Conservation (phyloP, 2,113 vertebrate genomes). For the Ameiurus melas region DNA sequence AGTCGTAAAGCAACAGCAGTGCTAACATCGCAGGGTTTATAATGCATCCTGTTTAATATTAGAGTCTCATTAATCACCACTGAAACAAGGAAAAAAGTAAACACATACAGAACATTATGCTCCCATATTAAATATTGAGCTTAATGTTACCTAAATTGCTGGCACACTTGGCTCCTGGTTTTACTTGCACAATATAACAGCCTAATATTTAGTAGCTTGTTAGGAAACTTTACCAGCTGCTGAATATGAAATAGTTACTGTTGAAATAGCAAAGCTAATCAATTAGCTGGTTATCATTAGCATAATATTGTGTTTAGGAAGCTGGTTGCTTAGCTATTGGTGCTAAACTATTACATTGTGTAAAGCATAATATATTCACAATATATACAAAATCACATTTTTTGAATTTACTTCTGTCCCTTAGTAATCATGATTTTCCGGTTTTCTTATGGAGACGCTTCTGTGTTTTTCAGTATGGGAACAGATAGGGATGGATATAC, state of each 20-base stretch:
- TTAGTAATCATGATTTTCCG: not conserved
- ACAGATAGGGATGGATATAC: not conserved
- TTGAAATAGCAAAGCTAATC: not conserved
- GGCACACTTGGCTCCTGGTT: not conserved
- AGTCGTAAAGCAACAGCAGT: not conserved
- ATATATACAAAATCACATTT: not conserved
- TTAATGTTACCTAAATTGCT: not conserved
- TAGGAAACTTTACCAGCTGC: not conserved
- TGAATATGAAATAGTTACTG: not conserved
- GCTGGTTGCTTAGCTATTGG: not conserved
- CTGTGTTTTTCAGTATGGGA: not conserved
- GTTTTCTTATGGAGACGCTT: not conserved
- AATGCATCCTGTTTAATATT: not conserved
- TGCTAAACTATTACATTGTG: not conserved
- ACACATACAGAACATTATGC: not conserved
- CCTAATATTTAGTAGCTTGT: not conserved
- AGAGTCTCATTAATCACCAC: not conserved
- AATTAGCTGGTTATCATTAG: not conserved
- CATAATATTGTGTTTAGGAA: not conserved
- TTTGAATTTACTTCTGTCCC: not conserved
- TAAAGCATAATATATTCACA: not conserved
- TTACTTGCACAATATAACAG: not conserved
- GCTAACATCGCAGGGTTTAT: not conserved
- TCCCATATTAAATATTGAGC: not conserved
- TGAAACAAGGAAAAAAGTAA: not conserved